Evolutionary conservation across 2,888 invertebrate genomes (phyloP).

Genomic region (Tetanocera ferruginea): DNA sequence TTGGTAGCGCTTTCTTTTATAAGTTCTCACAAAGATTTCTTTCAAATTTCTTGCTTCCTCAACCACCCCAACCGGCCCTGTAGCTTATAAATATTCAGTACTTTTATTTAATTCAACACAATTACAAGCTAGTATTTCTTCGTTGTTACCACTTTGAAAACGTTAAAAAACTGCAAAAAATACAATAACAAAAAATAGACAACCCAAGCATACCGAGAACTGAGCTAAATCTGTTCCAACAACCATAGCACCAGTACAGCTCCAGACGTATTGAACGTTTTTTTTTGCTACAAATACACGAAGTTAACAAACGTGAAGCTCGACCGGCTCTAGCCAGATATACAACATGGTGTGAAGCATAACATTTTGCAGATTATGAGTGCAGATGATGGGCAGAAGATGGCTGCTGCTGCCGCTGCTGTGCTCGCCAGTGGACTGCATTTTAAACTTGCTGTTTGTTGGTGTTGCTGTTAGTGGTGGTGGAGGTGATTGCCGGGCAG

Average conservation of each 20-base stretch:
- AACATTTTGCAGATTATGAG: slow-evolving; percentile 15
- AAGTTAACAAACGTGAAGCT: neutral
- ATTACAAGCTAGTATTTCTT: slow-evolving; percentile 25
- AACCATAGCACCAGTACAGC: neutral
- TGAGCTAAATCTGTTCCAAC: neutral
- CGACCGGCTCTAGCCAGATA: neutral
- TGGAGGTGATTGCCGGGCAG: too few relatives aligned
- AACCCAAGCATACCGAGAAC: neutral
- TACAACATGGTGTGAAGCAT: neutral
- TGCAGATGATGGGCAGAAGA: slow-evolving; percentile 8
- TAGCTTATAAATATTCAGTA: slow-evolving; percentile 14
- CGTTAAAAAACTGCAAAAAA: neutral
- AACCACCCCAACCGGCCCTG: neutral
- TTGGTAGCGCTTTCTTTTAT: too few relatives aligned
- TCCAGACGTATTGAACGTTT: neutral
- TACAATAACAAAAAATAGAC: neutral
- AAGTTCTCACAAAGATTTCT: too few relatives aligned
- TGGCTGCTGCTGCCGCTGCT: neutral
- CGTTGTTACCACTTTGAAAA: slow-evolving; percentile 11
- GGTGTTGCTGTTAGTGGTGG: too few relatives aligned
- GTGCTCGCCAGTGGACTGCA: too few relatives aligned
- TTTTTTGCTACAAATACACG: neutral
- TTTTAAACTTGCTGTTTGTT: too few relatives aligned
- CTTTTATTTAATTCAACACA: slow-evolving; percentile 27
- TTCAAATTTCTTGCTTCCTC: neutral